Base-by-base conservation (phyloP, 2,888 invertebrate species). In the Amblyjoppa proteus region DNA sequence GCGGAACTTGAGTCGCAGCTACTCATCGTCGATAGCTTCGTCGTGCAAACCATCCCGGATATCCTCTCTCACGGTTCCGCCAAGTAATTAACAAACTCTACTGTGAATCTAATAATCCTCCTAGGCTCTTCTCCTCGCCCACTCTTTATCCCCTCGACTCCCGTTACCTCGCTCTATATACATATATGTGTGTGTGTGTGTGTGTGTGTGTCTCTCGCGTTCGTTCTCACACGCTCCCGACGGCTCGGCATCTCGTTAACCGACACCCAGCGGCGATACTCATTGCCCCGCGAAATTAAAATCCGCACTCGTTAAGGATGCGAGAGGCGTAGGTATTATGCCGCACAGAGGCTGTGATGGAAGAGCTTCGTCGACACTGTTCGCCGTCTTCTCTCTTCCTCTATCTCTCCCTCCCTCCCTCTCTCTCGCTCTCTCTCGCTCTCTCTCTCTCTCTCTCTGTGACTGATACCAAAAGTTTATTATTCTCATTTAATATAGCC, bases 101-200 rank as follows among this genome's bases (percentile, higher is more conserved):
- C 74, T 53, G 61, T n/a, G 78, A 83, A 83, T 83, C 68, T 74
- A 83, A 83, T 83, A 83, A 83, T 74, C 49, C 68, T 68, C 74
- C 77, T 68, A 53, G 28, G 38, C 34, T 31, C 68, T 41, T 58
- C 56, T 25, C 31, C 13, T 45, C 64, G 53, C 49, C 34, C 25
- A n/a, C 53, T 41, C 53, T 66, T 64, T 66, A 51, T 66, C 61
- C 45, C 74, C 70, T 51, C 51, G 28, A 11, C 7, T 66, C 25
- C 41, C 16, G 25, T 45, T 25, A 38, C 49, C 34, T 53, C 28
- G n/a, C 45, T 56, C 3, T 3, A 13, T 45, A 13, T 45, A 45
- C 13, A 13, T 45, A 13, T 45, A 0, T 38, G 5, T 25, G 45
- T 45, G 45, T 45, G 45, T 45, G 9, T 11, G 11, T 45, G 11